Evolutionary conservation across 2,113 vertebrate species (phyloP).

Genomic region (Onychostoma macrolepis): DNA sequence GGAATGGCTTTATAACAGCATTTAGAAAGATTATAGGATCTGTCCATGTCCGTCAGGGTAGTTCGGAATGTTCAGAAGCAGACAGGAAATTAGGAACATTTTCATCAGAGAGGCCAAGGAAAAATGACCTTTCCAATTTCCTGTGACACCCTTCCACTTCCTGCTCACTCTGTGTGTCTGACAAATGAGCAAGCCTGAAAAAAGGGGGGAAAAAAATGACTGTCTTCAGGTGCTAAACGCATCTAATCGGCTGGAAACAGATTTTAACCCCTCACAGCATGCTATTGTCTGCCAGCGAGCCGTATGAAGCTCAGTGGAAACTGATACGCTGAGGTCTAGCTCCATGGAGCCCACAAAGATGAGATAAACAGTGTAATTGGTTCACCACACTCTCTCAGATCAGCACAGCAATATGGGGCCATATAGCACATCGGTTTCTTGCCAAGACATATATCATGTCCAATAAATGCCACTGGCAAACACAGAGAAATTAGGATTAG

Average conservation of each 20-base stretch:
- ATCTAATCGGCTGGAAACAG: constrained; percentile 32
- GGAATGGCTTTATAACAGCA: constrained; percentile 1
- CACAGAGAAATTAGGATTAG: constrained; percentile 18
- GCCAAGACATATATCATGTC: constrained; percentile 22
- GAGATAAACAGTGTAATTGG: constrained; percentile 24
- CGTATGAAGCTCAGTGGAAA: constrained; percentile 20
- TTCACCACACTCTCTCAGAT: constrained; percentile 17
- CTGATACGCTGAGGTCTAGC: constrained; percentile 6
- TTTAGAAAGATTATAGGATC: constrained; percentile 27
- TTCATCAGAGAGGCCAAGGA: constrained; percentile 11
- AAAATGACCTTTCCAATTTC: constrained; percentile 39
- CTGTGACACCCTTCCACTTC: constrained; percentile 32
- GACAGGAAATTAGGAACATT: constrained; percentile 32
- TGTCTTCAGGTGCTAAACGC: constrained; percentile 26
- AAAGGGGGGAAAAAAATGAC: not conserved
- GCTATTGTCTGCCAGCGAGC: constrained; percentile 15
- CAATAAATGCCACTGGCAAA: constrained; percentile 17
- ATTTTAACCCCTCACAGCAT: constrained; percentile 5
- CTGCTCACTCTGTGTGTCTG: constrained; percentile 4
- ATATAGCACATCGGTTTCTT: not conserved
- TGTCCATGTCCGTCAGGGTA: not conserved
- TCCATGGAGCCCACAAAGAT: constrained; percentile 10
- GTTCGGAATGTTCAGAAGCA: not conserved
- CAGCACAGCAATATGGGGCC: constrained; percentile 13
- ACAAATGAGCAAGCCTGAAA: not conserved